Percentiles rank a stretch among this genome's conserved stretches.
Evolutionary conservation across 53 echinoderm and acorn worm genomes (phyloP).

Genomic region (Paracentrotus lividus): DNA sequence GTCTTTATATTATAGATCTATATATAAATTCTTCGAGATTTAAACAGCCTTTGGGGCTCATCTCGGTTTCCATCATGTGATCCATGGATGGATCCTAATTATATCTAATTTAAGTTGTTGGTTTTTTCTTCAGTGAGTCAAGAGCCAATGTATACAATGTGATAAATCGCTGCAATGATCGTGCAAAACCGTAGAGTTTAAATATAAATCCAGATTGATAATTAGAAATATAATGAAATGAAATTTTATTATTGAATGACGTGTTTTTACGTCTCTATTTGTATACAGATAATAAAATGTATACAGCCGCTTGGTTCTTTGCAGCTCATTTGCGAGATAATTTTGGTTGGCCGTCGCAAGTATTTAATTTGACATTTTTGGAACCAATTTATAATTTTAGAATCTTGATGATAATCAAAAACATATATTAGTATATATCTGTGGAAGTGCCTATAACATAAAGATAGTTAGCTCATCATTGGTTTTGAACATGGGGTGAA

Average conservation of each 20-base stretch:
- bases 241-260: too few species aligned
- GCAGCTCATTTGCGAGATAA: not conserved
- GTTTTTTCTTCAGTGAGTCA: too few species aligned
- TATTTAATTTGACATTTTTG: not conserved
- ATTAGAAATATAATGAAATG: not conserved
- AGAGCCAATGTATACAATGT: not conserved
- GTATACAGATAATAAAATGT: not conserved
- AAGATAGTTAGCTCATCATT: too few species aligned
- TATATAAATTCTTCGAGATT: not conserved
- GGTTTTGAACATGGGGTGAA: too few species aligned
- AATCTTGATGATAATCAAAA: too few species aligned
- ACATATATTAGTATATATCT: too few species aligned
- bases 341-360: not conserved
- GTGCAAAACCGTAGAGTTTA: not conserved
- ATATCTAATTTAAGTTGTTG: not conserved
- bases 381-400: not conserved
- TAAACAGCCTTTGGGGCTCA: not conserved
- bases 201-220: not conserved
- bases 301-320: not conserved
- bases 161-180: not conserved
- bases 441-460: too few species aligned
- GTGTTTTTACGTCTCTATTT: not conserved
- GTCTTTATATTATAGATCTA: not conserved
- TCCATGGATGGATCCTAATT: not conserved
- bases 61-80: not conserved